phyloP scores from a whole-genome alignment of 2,888 invertebrate species.

The Acanthococcus lagerstroemiae region DNA sequence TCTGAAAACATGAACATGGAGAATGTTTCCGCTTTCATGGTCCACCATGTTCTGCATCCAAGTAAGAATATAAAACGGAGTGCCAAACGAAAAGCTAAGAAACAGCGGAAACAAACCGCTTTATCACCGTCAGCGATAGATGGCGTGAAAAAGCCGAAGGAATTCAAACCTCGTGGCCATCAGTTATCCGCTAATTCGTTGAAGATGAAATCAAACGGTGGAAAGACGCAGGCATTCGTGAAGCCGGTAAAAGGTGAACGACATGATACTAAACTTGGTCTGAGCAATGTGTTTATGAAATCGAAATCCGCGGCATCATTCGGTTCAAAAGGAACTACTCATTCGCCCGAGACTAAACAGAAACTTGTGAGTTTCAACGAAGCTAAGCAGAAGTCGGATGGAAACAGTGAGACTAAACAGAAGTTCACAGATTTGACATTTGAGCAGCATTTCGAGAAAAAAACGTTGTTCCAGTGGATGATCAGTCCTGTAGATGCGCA shows the following conservation, averaged over 20 bases:
- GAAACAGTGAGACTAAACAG: neutral
- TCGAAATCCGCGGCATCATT: too few relatives aligned
- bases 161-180: too few relatives aligned
- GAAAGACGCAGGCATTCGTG: neutral
- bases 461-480: constrained; percentile 59
- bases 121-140: neutral
- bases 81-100: neutral
- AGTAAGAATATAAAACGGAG: neutral
- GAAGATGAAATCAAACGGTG: neutral
- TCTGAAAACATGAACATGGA: constrained; percentile 2
- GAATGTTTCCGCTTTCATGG: constrained; percentile 13
- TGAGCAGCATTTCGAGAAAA: neutral
- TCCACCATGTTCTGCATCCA: constrained; percentile 14
- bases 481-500: constrained; percentile 55
- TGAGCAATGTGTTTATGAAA: too few relatives aligned
- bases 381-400: neutral
- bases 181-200: too few relatives aligned
- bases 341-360: too few relatives aligned
- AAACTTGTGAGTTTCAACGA: too few relatives aligned
- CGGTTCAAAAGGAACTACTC: too few relatives aligned
- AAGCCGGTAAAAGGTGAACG: too few relatives aligned
- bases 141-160: neutral
- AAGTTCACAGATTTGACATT: neutral
- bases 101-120: neutral
- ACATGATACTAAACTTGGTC: too few relatives aligned